Base-by-base conservation (phyloP, 1,140 invertebrate species). In the Parasteatoda tepidariorum region DNA sequence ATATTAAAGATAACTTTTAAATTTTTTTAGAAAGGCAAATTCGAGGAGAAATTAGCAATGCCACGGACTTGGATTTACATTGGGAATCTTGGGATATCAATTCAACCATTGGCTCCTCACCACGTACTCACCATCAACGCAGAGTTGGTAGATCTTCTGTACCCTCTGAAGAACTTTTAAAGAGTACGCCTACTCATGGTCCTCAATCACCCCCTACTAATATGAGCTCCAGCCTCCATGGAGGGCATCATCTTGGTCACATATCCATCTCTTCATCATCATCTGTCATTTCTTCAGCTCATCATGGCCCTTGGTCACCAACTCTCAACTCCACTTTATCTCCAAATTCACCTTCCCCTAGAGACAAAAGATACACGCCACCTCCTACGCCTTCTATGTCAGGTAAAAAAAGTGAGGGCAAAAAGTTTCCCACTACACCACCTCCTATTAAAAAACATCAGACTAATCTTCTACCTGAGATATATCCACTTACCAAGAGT, bases 11-110 rank as follows among this genome's bases (percentile, higher is more conserved):
- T 9, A 38, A 7, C 2, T 59, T 73, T 2, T 73, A 15, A 24
- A 1, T 57, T 73, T 28, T 84, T 86, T 22, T 86, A 93, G 93
- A 94, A 87, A 91, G 92, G 59, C 89, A 94, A 38, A 86, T 91
- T 67, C 90, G 90, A 84, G 91, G 92, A 73, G 91, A 92, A 83
- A 89, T 90, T 66, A 87, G 84, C 31, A 89, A 88, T 74, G 90
- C 90, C 75, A 90, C 89, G 84, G 92, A 93, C 79, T 90, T 92
- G 86, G 91, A 92, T 84, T 91, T 98, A 78, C 96, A 95, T 88
- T 98, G 97, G 97, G 96, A 97, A 89, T 97, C 95, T 0, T 97
- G 95, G 95, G 95, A 97, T 88, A 85, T 85, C 85, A 82, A 62
- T 55, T 85, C 68, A 82, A 85, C 85, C 87, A 90, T 90, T 78